A percentile compares a stretch with the other conserved stretches of the same genome.
phyloP scores from a whole-genome alignment of 2,113 vertebrate genomes.

The Marmota flaviventris region DNA sequence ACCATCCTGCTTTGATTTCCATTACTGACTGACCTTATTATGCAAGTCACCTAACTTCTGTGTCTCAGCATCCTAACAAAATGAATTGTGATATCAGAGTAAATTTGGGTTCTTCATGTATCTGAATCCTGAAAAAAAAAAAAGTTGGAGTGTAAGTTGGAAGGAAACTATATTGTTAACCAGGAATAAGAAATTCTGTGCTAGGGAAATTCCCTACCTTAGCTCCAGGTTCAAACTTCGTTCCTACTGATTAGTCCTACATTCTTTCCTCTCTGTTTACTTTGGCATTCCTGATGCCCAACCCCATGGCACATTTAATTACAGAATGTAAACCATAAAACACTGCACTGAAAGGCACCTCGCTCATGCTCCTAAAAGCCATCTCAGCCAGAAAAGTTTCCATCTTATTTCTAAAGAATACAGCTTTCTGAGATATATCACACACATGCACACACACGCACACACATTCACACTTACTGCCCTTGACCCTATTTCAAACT shows the following conservation, averaged over 20 bases:
- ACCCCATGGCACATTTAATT: neutral
- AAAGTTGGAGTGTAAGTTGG: neutral
- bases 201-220: conserved; percentile 66
- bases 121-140: neutral
- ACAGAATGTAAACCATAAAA: neutral
- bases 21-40: neutral
- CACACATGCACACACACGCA: neutral
- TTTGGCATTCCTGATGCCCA: conserved; percentile 51
- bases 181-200: conserved; percentile 64
- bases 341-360: neutral
- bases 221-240: conserved; percentile 21
- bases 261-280: conserved; percentile 58
- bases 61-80: neutral
- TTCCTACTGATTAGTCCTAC: neutral
- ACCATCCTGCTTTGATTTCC: neutral
- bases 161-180: conserved; percentile 65
- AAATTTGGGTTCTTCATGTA: neutral
- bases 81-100: neutral
- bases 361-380: neutral
- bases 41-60: neutral
- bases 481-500: neutral
- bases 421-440: neutral
- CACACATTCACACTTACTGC: neutral
- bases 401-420: neutral
- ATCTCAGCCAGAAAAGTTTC: neutral